Evolutionary conservation across 1,140 invertebrate genomes (phyloP).

Genomic region (Macrobrachium nipponense): DNA sequence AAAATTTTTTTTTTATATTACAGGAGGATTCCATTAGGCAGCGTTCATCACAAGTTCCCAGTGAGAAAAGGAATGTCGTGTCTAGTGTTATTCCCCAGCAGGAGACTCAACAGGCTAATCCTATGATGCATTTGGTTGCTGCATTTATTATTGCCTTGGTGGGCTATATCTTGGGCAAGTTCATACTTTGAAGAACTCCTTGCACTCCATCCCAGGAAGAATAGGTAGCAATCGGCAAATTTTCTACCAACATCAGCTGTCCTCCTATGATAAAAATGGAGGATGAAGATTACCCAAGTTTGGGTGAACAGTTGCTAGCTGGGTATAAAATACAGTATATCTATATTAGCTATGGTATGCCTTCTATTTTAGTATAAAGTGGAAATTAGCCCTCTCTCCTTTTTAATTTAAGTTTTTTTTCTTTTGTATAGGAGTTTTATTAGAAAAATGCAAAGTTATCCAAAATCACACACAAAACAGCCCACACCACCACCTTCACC

Average conservation of each 20-base stretch:
- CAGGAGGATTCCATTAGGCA: slow-evolving; percentile 74
- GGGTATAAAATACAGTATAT: slow-evolving; percentile 13
- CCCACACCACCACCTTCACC: too few relatives aligned
- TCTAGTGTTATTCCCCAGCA: slow-evolving; percentile 65
- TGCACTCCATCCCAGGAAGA: slow-evolving; percentile 29
- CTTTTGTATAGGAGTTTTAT: too few relatives aligned
- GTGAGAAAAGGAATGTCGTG: slow-evolving; percentile 74
- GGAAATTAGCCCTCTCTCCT: slow-evolving; percentile 27
- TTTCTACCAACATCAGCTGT: slow-evolving; percentile 34
- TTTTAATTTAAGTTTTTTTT: neutral
- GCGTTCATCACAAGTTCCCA: slow-evolving; percentile 68
- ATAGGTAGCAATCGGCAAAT: slow-evolving; percentile 46
- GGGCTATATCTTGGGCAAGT: slow-evolving; percentile 71
- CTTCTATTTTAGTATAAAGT: slow-evolving; percentile 25
- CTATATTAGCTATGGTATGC: slow-evolving; percentile 23
- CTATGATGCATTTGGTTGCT: slow-evolving; percentile 69
- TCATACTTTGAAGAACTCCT: slow-evolving; percentile 68
- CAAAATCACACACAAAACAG: too few relatives aligned
- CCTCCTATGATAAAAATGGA: neutral
- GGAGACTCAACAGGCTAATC: slow-evolving; percentile 61
- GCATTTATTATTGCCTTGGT: slow-evolving; percentile 68
- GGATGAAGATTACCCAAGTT: neutral
- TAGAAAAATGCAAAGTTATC: too few relatives aligned
- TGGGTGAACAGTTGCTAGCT: slow-evolving; percentile 37
- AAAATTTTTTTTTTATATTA: slow-evolving; percentile 70